Base-by-base conservation (phyloP, 92 coral and sea anemone species). In the Palythoa caribaeorum region DNA sequence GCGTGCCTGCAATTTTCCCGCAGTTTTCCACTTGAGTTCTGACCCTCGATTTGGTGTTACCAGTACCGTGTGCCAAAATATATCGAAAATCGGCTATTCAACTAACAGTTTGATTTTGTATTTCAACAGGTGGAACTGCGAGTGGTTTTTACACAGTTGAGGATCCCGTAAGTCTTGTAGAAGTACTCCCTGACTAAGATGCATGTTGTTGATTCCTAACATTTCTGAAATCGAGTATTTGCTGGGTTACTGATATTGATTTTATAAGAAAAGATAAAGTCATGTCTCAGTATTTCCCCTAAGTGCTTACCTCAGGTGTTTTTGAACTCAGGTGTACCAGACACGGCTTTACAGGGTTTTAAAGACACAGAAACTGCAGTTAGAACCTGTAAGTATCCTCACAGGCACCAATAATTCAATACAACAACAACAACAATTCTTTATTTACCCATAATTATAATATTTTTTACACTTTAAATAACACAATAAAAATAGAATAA, bases 61-160 rank as follows among this genome's bases (percentile, higher is more conserved):
- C 28, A 28, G 28, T 28, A 28, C 28, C 28, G 28, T 0, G 28
- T 0, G 28, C 28, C 28, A 28, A 28, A 28, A 28, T 28, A 28
- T 28, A 28, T 28, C 28, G 28, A 28, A 28, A 28, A 28, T 28
- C 28, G 28, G 28, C 28, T 28, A 28, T 10, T 76, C 9, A 8
- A 19, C 19, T n/a, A 14, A 13, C 38, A 2, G 40, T 17, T 19
- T 51, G 37, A 73, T 20, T 35, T 85, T 71, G 10, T 78, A 3
- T 35, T 60, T 55, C 0, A 51, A 17, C 36, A 97, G 98, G 99
- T 90, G 98, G 99, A 20, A 95, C 98, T 28, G 98, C 97, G 8
- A 95, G 98, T 84, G 99, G 99, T 40, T 97, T 97, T 87, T 97
- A 92, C 90, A 89, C 96, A 36, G 95, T 97, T 5, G 99, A 97